These are phyloP conservation scores for Spilarctia lutea DNA, from an alignment of 2,888 invertebrate species.

Conservation along the genomic window DNA sequence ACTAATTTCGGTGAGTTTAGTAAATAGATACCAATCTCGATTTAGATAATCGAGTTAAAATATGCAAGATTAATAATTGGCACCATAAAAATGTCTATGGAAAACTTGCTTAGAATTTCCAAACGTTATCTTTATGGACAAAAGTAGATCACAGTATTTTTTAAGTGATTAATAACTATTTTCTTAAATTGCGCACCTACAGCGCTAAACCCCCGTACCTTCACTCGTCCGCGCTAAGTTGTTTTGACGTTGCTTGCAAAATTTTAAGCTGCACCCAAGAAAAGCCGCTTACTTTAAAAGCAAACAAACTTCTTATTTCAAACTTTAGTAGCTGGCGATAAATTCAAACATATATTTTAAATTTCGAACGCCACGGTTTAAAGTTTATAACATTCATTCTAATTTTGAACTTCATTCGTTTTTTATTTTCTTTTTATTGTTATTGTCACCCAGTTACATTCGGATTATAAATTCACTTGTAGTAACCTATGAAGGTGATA, in stretches of 20 bases:
- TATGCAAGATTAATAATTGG: background rate
- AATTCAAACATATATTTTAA: conserved; percentile 56
- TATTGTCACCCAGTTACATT: background rate
- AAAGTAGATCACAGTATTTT: background rate
- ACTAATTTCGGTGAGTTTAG: background rate
- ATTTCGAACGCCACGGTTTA: conserved; percentile 38
- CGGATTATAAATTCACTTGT: background rate
- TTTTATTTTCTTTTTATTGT: background rate
- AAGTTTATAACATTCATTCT: conserved; percentile 26
- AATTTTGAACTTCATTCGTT: background rate
- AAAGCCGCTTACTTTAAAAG: conserved; percentile 81
- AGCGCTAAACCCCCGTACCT: conserved; percentile 10
- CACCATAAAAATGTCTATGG: background rate
- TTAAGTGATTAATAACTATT: conserved; percentile 4
- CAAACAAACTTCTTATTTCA: conserved; percentile 43
- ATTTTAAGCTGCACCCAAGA: conserved; percentile 48
- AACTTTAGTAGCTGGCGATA: conserved; percentile 31
- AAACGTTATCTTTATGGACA: background rate
- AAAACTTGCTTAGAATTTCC: background rate
- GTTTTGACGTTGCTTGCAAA: conserved; percentile 39
- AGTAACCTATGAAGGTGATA: background rate
- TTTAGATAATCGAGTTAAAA: too few relatives aligned
- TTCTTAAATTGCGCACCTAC: conserved; percentile 6
- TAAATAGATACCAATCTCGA: too few relatives aligned
- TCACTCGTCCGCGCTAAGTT: conserved; percentile 47